These are phyloP conservation scores for Leptodactylus fallax DNA, from an alignment of 2,797 vertebrate genomes.

Conservation along the genomic window DNA sequence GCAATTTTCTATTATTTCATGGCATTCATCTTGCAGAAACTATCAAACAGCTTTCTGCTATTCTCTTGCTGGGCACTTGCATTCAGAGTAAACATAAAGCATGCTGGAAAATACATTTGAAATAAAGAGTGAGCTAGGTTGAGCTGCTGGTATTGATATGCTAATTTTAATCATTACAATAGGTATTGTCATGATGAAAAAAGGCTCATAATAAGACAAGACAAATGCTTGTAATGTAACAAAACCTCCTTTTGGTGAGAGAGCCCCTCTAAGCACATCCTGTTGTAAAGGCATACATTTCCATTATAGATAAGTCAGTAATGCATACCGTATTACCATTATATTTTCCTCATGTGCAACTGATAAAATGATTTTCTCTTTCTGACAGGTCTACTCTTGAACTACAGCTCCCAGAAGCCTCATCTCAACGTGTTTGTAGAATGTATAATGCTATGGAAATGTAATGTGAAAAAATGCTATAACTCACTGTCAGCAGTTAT, in stretches of 20 bases:
- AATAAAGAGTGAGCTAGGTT: background rate
- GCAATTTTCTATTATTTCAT: background rate
- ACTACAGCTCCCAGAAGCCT: slow-evolving; percentile 18
- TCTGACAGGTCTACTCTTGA: background rate
- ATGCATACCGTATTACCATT: slow-evolving; percentile 7
- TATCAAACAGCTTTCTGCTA: background rate
- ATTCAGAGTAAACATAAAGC: slow-evolving; percentile 12
- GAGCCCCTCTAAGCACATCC: background rate
- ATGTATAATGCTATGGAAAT: slow-evolving; percentile 20
- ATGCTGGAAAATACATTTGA: slow-evolving; percentile 11
- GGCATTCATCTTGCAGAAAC: background rate
- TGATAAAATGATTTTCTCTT: slow-evolving; percentile 25
- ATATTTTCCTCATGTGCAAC: background rate
- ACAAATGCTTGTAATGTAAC: slow-evolving; percentile 6
- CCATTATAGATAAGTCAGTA: slow-evolving; percentile 30
- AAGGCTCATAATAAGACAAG: slow-evolving; percentile 12
- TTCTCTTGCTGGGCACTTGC: background rate
- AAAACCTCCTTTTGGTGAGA: background rate
- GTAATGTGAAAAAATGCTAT: slow-evolving; percentile 4
- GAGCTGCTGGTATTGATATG: background rate
- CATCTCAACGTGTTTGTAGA: background rate
- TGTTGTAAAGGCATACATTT: slow-evolving; percentile 16
- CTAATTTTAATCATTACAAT: slow-evolving; percentile 20
- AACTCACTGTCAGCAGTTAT: slow-evolving; percentile 1
- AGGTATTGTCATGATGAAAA: slow-evolving; percentile 33